Evolutionary conservation across 2,888 invertebrate genomes (phyloP).

Genomic region (Drosophila prostipennis): DNA sequence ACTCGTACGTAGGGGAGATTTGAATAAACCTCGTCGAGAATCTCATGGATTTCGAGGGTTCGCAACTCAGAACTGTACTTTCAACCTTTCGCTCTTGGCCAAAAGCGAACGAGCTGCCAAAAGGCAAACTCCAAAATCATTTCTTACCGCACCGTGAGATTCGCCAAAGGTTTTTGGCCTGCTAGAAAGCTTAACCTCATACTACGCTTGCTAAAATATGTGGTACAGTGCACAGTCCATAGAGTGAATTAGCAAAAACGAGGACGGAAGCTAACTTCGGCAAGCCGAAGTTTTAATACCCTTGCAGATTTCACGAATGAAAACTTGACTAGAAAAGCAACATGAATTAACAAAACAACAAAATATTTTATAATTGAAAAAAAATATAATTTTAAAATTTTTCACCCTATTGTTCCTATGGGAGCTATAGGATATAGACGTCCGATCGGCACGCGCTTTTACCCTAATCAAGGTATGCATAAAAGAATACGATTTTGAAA

Average conservation of each 20-base stretch:
- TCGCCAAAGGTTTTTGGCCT: slow-evolving; percentile 33
- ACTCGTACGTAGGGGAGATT: slow-evolving; percentile 26
- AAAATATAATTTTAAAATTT: too few relatives aligned
- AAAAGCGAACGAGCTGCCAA: slow-evolving; percentile 20
- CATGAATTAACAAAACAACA: too few relatives aligned
- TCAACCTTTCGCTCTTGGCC: slow-evolving; percentile 32
- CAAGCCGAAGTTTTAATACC: too few relatives aligned
- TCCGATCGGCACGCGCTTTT: too few relatives aligned
- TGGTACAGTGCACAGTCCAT: not conserved
- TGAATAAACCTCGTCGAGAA: slow-evolving; percentile 13
- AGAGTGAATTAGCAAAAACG: not conserved
- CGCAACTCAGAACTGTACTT: slow-evolving; percentile 33
- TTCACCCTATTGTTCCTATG: too few relatives aligned
- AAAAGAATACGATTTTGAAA: too few relatives aligned
- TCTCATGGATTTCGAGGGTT: not conserved
- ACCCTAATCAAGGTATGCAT: too few relatives aligned
- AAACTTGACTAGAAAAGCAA: too few relatives aligned
- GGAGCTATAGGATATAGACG: too few relatives aligned
- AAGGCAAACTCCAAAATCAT: slow-evolving; percentile 27
- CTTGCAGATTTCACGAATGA: too few relatives aligned
- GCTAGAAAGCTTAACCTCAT: not conserved
- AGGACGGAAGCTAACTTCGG: too few relatives aligned
- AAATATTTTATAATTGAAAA: too few relatives aligned
- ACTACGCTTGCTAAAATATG: not conserved
- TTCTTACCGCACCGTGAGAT: slow-evolving; percentile 1